Evolutionary conservation across 2,797 vertebrate species (phyloP).

Genomic region (Bothrops alternatus): DNA sequence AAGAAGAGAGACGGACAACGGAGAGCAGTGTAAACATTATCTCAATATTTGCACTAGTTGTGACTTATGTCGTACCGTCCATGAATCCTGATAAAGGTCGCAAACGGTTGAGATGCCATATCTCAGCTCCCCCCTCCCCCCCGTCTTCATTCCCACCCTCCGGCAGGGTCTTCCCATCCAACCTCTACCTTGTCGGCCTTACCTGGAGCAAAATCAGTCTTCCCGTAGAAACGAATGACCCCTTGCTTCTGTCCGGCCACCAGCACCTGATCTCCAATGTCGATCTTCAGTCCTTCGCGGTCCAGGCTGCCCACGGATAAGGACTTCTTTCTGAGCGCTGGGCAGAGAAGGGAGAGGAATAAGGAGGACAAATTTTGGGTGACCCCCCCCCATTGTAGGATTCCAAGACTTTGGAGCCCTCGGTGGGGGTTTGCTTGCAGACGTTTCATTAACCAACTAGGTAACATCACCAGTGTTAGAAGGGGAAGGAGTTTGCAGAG

Average conservation of each 20-base stretch:
- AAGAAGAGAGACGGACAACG: background rate
- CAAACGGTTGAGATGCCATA: background rate
- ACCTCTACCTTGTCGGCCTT: background rate
- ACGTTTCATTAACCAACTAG: background rate
- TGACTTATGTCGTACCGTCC: background rate
- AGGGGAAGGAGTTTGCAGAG: background rate
- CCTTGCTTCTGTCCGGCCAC: constrained; percentile 91
- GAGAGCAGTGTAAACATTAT: rapidly evolving
- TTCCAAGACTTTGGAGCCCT: background rate
- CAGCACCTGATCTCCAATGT: constrained; percentile 88
- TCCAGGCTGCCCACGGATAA: constrained; percentile 78
- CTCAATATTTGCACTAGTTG: background rate
- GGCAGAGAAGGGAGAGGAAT: background rate
- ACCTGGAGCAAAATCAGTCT: constrained; percentile 94
- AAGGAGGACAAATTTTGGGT: background rate
- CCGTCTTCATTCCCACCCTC: background rate
- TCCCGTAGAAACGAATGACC: constrained; percentile 85
- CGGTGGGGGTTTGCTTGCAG: background rate
- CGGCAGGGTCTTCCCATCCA: background rate
- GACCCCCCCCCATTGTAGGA: rapidly evolving
- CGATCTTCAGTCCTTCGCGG: constrained; percentile 82
- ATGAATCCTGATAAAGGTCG: background rate
- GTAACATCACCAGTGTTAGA: background rate
- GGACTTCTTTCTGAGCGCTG: constrained; percentile 73
- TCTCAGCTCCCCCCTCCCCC: background rate